Evolutionary conservation across 2,113 vertebrate genomes (phyloP).

Genomic region (Siphamia tubifer): DNA sequence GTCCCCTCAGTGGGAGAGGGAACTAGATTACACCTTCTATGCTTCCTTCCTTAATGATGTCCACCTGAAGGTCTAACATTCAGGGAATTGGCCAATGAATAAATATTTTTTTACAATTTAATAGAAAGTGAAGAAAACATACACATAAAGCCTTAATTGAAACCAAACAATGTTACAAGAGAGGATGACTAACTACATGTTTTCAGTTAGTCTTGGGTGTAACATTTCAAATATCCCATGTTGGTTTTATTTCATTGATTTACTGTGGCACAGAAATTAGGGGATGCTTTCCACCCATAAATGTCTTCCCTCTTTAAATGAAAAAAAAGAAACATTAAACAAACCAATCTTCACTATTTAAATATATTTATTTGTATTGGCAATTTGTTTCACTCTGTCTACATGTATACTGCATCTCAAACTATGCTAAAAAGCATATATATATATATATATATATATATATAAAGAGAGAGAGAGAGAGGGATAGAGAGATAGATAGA

Average conservation of each 20-base stretch:
- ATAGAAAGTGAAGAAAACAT: not conserved
- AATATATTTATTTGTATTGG: not conserved
- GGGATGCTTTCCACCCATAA: conserved; percentile 19
- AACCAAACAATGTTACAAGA: conserved; percentile 13
- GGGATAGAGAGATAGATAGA: no score
- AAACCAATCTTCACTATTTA: not conserved
- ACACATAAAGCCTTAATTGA: conserved; percentile 5
- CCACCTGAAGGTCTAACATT: not conserved
- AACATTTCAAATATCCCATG: conserved; percentile 31
- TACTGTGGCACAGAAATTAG: conserved; percentile 19
- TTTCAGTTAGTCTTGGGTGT: conserved; percentile 57
- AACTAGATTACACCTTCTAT: conserved; percentile 1
- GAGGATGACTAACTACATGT: conserved; percentile 24
- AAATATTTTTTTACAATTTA: not conserved
- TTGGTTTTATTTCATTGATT: conserved; percentile 37
- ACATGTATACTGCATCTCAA: no score
- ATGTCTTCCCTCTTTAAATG: conserved; percentile 14
- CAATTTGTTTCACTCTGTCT: not conserved
- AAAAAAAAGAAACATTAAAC: not conserved
- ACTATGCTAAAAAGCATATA: not conserved
- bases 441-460: no score
- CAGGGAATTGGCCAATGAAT: not conserved
- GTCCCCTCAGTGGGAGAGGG: not conserved
- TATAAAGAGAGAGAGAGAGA: no score
- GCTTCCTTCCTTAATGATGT: not conserved